Evolutionary conservation across 2,888 invertebrate genomes (phyloP), one percentile per base, ranked within the genome.

Genomic region (Morpho helenor): DNA sequence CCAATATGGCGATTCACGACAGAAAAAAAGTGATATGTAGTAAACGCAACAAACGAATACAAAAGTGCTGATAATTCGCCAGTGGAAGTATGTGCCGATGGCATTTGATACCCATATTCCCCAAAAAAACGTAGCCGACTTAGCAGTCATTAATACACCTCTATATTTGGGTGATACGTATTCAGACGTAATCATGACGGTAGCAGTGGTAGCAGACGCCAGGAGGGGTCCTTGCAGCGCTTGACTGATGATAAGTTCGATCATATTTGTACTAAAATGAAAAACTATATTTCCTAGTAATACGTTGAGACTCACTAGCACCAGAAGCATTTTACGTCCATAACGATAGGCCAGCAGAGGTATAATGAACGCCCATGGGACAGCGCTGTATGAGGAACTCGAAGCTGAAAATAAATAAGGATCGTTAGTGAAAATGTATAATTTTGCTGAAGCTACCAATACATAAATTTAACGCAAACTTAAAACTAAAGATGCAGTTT

Each of bases 21-120:
- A 68, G 7, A 56, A 49, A 10, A 65, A 41, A 9, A 46, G 9
- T 4, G 56, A 43, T 43, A 43, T 9, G 4, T 43, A 9, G 7
- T 43, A 43, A 9, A 43, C 16, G 23, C 61, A 51, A 10, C 62
- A 62, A 9, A 61, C 7, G 1, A 62, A 54, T 5, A 63, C 60
- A 2, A 65, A 7, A 10, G 64, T 49, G 2, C 57, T 45, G 5
- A 70, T 66, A n/a, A 63, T 62, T 49, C 57, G 66, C 62, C 66
- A 69, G 23, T 60, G 59, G 8, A 59, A 61, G 10, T 61, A 69
- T 0, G 71, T 69, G 0, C 70, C 72, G 3, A 70, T 60, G 2
- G 63, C 64, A 47, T 65, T 68, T 3, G 66, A 47, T 4, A 61
- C 47, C 68, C 66, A 68, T 9, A 68, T 40, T 2, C 66, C 66